phyloP scores from a whole-genome alignment of 2,888 invertebrate genomes.

The Aporophyla nigra region DNA sequence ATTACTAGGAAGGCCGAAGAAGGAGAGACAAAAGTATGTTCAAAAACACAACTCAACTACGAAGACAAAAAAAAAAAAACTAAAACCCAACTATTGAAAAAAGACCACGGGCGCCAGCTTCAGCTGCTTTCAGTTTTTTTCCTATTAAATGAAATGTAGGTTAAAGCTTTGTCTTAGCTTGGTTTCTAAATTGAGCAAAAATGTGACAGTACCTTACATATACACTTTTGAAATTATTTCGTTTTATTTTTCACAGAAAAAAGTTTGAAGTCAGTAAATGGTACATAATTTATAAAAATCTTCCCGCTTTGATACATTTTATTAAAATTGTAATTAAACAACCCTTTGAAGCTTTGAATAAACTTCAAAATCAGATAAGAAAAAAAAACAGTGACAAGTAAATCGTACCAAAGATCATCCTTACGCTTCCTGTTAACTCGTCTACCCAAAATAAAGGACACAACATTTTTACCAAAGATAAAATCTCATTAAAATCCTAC shows the following conservation, averaged over 20 bases:
- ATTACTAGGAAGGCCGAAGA: no score
- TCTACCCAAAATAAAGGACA: conserved; percentile 56
- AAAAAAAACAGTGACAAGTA: conserved; percentile 44
- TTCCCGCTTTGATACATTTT: background rate
- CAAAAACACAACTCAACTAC: no score
- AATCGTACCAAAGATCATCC: conserved; percentile 48
- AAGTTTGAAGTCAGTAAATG: background rate
- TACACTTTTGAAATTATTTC: background rate
- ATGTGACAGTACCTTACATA: background rate
- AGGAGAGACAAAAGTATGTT: no score
- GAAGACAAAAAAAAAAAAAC: no score
- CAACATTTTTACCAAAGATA: conserved; percentile 64
- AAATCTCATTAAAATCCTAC: conserved; percentile 84
- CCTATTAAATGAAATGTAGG: no score
- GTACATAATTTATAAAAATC: no score
- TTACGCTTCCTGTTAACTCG: conserved; percentile 40
- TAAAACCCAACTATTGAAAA: no score
- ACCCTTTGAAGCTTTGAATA: conserved; percentile 3
- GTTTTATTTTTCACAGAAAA: background rate
- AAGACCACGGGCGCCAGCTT: no score
- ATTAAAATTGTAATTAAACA: conserved; percentile 6
- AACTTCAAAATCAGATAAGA: conserved; percentile 41
- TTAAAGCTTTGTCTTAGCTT: no score
- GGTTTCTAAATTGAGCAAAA: background rate
- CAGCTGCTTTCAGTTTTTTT: no score